Evolutionary conservation across 2,888 invertebrate species (phyloP), one percentile per base, ranked within the genome.

Genomic region (Diabrotica balteata): DNA sequence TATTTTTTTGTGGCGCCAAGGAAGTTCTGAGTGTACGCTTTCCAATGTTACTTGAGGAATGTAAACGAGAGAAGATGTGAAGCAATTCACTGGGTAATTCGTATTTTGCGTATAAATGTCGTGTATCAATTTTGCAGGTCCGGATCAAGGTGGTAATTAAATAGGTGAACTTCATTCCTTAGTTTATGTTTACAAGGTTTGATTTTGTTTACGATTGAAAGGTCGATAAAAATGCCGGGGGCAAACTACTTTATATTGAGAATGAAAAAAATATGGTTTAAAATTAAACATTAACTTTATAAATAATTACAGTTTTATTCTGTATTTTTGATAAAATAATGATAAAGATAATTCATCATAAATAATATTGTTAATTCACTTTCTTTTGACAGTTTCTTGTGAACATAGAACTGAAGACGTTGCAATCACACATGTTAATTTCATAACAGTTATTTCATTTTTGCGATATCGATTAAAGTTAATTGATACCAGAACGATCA

Each of bases 1-100:
- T 44, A 43, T 43, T 57, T 54, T 57, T 57, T 57, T 57, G 55
- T 57, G 55, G 55, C 55, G 55, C 55, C 55, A 57, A 57, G 55
- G 55, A 57, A 57, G 55, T 57, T 9, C 45, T 57, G 8, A 11
- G 45, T 57, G 45, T 17, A 9, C 55, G 45, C 55, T 57, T 57
- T 57, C 55, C 55, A 57, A 57, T 57, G 55, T 45, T 57, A 64
- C 63, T 51, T n/a, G 10, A n/a, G 42, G 63, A 63, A 63, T 63
- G 57, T 63, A 55, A 63, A 63, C 52, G 49, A 58, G 59, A 50
- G 43, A 59, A 51, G 42, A 44, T 22, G 22, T 57, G 45, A 45
- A 45, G 11, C 55, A 11, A 44, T 10, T 55, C 44, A 10, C 22
- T 45, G 44, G 55, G 44, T 57, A 32, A 57, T 44, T 11, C 17